Percentiles rank a stretch among this genome's conserved stretches.
Conservation (phyloP, 2,797 vertebrate genomes). For the Epinephelus malabaricus region DNA sequence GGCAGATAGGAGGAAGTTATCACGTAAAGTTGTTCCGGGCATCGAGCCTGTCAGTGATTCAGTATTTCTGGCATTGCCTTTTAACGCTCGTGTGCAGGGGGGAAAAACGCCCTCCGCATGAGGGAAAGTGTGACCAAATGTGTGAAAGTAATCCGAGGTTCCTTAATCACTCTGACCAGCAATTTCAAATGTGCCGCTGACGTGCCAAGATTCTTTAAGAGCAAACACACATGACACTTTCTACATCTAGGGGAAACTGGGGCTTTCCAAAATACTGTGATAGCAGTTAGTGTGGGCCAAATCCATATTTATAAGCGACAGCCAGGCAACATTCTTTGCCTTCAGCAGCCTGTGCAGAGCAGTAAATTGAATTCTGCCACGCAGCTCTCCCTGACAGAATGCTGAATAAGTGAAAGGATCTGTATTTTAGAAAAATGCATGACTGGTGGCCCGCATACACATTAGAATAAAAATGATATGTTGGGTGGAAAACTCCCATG, state of each 20-base stretch:
- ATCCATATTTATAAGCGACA: slow-evolving; percentile 85
- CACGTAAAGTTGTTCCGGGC: slow-evolving; percentile 73
- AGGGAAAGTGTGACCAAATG: slow-evolving; percentile 68
- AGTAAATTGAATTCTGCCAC: slow-evolving; percentile 85
- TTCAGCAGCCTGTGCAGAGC: slow-evolving; percentile 79
- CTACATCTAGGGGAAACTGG: slow-evolving; percentile 60
- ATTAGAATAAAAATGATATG: slow-evolving; percentile 80
- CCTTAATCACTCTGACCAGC: slow-evolving; percentile 67
- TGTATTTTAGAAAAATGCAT: slow-evolving; percentile 83
- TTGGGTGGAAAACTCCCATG: slow-evolving; percentile 72
- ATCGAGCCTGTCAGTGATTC: slow-evolving; percentile 68
- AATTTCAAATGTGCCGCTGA: slow-evolving; percentile 48
- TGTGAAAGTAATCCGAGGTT: slow-evolving; percentile 71
- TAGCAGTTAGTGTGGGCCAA: slow-evolving; percentile 75
- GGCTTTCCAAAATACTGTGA: slow-evolving; percentile 74
- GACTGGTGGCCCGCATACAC: slow-evolving; percentile 72
- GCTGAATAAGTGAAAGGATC: slow-evolving; percentile 85
- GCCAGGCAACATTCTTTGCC: slow-evolving; percentile 78
- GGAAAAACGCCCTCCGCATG: slow-evolving; percentile 51
- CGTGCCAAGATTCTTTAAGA: slow-evolving; percentile 50
- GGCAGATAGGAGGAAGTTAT: slow-evolving; percentile 67
- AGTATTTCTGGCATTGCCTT: slow-evolving; percentile 70
- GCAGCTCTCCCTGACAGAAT: slow-evolving; percentile 83
- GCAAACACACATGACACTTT: slow-evolving; percentile 70
- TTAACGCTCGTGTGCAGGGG: slow-evolving; percentile 43